Percentiles rank a stretch among this genome's conserved stretches.
Evolutionary conservation across 1,140 invertebrate genomes (phyloP).

Genomic region (Nebria ingens): DNA sequence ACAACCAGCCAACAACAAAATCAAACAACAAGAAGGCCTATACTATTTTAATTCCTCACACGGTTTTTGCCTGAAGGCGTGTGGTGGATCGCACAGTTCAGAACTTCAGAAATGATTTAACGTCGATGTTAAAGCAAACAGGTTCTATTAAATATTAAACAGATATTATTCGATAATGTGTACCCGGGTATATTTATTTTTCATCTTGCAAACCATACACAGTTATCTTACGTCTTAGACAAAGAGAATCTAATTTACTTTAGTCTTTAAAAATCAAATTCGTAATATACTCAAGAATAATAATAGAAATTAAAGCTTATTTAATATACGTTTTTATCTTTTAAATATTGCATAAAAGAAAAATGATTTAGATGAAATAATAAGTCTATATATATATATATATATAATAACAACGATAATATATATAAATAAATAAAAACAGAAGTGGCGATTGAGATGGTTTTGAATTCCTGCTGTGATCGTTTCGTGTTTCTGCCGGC

Average conservation of each 20-base stretch:
- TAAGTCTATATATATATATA: no score
- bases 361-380: no score
- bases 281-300: no score
- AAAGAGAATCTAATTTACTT: no score
- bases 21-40: no score
- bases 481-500: neutral
- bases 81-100: neutral
- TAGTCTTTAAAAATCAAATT: no score
- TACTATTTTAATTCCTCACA: neutral
- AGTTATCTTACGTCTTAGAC: no score
- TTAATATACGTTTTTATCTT: no score
- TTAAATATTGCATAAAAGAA: no score
- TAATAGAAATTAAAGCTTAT: no score
- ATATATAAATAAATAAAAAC: conserved; percentile 4
- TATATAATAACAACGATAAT: no score
- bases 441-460: conserved; percentile 6
- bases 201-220: conserved; percentile 6
- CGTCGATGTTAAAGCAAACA: conserved; percentile 24
- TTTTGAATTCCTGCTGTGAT: neutral
- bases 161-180: conserved; percentile 30
- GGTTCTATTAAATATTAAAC: conserved; percentile 32
- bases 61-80: neutral
- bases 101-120: conserved; percentile 32
- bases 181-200: conserved; percentile 23
- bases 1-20: no score